phyloP scores from a whole-genome alignment of 2,888 invertebrate genomes.

The Sarcophaga caerulescens region DNA sequence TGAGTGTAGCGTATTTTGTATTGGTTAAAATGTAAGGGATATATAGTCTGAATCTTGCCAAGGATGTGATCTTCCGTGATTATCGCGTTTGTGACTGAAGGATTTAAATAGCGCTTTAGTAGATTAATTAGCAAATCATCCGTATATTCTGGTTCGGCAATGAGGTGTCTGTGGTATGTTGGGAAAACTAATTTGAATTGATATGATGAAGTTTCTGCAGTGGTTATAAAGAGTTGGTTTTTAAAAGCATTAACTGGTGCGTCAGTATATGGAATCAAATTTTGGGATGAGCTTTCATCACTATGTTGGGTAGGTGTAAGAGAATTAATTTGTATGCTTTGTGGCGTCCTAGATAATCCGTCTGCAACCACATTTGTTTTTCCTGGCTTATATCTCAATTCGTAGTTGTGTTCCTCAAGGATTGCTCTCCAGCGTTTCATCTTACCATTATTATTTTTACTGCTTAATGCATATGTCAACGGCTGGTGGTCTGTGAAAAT shows the following conservation, averaged over 20 bases:
- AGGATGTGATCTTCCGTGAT: no score
- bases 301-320: constrained; percentile 18
- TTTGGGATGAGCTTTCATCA: constrained; percentile 25
- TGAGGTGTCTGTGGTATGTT: no score
- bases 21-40: background rate
- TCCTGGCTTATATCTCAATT: constrained; percentile 77
- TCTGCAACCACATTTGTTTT: constrained; percentile 73
- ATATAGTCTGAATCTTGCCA: background rate
- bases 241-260: constrained; percentile 10
- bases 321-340: constrained; percentile 4
- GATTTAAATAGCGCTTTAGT: no score
- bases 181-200: no score
- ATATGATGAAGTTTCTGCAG: no score
- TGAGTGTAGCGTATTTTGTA: background rate
- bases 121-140: no score
- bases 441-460: constrained; percentile 24
- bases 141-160: no score
- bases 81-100: no score
- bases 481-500: constrained; percentile 34
- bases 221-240: background rate
- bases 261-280: constrained; percentile 7
- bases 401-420: constrained; percentile 49
- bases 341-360: constrained; percentile 2
- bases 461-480: constrained; percentile 1
- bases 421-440: constrained; percentile 21